Evolutionary conservation across 1,140 invertebrate species (phyloP).

Genomic region (Polypedilum pembai): DNA sequence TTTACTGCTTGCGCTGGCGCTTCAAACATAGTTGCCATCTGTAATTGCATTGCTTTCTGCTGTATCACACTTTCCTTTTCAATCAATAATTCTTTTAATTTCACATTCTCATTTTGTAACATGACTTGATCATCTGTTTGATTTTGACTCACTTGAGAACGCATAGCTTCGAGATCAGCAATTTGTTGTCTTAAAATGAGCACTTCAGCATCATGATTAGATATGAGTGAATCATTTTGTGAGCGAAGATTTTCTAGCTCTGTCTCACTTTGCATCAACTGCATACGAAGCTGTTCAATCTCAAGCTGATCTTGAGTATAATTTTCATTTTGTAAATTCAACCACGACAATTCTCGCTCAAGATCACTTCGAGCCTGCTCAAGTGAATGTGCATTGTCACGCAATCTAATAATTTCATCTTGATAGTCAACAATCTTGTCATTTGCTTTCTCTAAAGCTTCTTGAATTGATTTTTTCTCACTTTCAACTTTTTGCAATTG

Average conservation of each 20-base stretch:
- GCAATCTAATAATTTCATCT: slow-evolving; percentile 46
- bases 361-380: slow-evolving; percentile 36
- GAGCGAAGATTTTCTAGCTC: slow-evolving; percentile 41
- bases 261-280: slow-evolving; percentile 40
- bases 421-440: slow-evolving; percentile 47
- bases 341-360: slow-evolving; percentile 37
- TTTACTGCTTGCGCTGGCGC: background rate
- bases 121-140: slow-evolving; percentile 42
- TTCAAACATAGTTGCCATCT: slow-evolving; percentile 33
- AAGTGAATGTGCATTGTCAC: slow-evolving; percentile 40
- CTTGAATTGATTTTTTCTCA: slow-evolving; percentile 45
- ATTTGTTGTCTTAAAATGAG: slow-evolving; percentile 38
- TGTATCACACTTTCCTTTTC: slow-evolving; percentile 40
- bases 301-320: slow-evolving; percentile 40
- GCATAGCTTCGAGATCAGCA: slow-evolving; percentile 38
- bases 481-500: slow-evolving; percentile 51
- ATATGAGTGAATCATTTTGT: slow-evolving; percentile 38
- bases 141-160: slow-evolving; percentile 38
- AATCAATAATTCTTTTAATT: slow-evolving; percentile 37
- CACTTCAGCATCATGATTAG: slow-evolving; percentile 39
- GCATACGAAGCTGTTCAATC: slow-evolving; percentile 41
- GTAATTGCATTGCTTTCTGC: slow-evolving; percentile 35
- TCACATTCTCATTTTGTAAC: slow-evolving; percentile 42
- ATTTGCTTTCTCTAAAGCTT: slow-evolving; percentile 47
- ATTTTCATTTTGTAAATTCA: slow-evolving; percentile 41